phyloP scores from a whole-genome alignment of 2,113 vertebrate species.

The Pithys albifrons region DNA sequence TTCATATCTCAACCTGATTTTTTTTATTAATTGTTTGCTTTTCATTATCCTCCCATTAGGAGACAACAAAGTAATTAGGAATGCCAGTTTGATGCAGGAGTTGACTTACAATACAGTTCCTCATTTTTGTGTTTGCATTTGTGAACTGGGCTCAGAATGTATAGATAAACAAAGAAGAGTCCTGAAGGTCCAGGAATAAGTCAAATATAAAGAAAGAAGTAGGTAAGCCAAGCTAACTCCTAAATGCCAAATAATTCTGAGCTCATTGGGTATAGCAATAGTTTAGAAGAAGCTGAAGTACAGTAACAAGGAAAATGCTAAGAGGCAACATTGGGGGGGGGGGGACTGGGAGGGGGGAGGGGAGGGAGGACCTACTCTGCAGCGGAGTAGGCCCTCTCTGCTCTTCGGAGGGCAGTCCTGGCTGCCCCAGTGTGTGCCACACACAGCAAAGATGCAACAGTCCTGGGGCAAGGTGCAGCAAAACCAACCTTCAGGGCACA shows the following conservation, averaged over 20 bases:
- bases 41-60: neutral
- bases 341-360: too few species aligned
- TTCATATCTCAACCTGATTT: neutral
- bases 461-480: neutral
- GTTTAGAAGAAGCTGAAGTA: neutral
- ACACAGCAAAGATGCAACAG: neutral
- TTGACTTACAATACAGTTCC: neutral
- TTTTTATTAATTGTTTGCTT: neutral
- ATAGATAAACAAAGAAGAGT: neutral
- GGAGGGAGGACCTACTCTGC: neutral
- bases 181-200: neutral
- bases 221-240: neutral
- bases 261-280: accelerated
- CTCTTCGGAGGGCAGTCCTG: neutral
- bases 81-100: neutral
- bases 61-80: conserved; percentile 14
- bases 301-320: neutral
- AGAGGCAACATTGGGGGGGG: neutral
- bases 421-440: neutral
- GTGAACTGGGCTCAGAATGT: neutral
- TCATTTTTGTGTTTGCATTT: conserved; percentile 2
- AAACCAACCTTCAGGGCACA: accelerated
- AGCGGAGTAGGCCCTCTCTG: too few species aligned
- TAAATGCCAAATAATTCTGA: neutral
- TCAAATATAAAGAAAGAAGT: neutral